Base-by-base conservation (phyloP, 2,797 vertebrate genomes). In the Bryconaethiops microstoma region DNA sequence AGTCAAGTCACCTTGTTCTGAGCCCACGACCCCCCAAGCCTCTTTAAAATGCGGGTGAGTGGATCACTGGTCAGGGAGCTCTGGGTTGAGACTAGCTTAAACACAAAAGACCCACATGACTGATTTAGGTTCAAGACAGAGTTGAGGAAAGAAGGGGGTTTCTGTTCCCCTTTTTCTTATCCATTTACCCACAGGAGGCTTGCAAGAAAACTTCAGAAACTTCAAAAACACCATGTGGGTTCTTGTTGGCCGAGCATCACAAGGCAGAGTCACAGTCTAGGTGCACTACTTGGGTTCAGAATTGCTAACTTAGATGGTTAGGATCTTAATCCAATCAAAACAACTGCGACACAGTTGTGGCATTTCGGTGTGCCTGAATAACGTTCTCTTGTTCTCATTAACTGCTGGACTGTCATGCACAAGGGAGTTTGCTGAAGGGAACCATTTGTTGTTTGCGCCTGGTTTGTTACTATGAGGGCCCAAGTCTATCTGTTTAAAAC, bases 271-370 rank as follows among this genome's bases (percentile, higher is more conserved):
- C 85, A 82, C 84, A 85, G 79, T 84, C 71, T 80, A 82, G 79
- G 65, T 21, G 81, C 50, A 81, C 65, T 72, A 78, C 77, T 82
- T 71, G 57, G 77, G 70, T 39, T 67, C 87, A 85, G 79, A 87
- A 85, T 90, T 84, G 89, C 91, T 92, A 91, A 91, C 89, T 54
- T 87, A 82, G 87, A 90, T 91, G 54, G 81, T 88, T 91, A 88
- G 91, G 84, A 82, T 89, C 89, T 91, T 93, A 93, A 94, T 93
- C 92, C 93, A 94, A 92, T 89, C 86, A 91, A 88, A 91, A 92
- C 91, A 92, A 87, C 68, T 80, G 79, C 81, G 87, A 89, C 85
- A 88, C 82, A 86, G 84, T 82, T 84, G 87, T 80, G 84, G 84
- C 85, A 88, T 81, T 75, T 65, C 75, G 45, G 76, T 70, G 74